phyloP scores from a whole-genome alignment of 2,113 vertebrate genomes.

The Leptobrachium leishanense region DNA sequence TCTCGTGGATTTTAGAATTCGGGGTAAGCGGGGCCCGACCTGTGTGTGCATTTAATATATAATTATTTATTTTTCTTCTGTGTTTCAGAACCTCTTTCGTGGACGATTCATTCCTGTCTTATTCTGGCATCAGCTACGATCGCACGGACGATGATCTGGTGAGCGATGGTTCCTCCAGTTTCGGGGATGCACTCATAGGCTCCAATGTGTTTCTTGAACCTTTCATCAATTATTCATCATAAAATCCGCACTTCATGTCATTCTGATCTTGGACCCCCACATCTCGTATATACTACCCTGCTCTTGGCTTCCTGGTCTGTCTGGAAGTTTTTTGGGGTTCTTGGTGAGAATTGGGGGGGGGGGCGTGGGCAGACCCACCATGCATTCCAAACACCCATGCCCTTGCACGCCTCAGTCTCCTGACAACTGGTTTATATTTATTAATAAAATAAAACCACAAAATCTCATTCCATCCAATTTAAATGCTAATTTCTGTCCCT shows the following conservation, averaged over 20 bases:
- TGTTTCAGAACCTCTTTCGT: constrained; percentile 68
- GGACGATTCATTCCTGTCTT: constrained; percentile 79
- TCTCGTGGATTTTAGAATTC: no score
- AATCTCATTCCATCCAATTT: constrained; percentile 50
- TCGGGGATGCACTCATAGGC: background rate
- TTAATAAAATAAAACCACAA: constrained; percentile 50
- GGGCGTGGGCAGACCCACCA: background rate
- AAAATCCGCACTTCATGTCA: background rate
- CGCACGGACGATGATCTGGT: constrained; percentile 80
- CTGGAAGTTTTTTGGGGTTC: background rate
- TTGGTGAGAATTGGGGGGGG: background rate
- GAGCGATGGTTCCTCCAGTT: constrained; percentile 10
- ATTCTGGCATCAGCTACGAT: constrained; percentile 86
- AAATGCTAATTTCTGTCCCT: constrained; percentile 50
- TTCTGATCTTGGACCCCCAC: background rate
- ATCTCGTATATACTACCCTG: background rate
- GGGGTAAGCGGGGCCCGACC: no score
- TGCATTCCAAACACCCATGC: constrained; percentile 14
- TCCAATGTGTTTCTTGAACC: background rate
- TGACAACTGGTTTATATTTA: constrained; percentile 50
- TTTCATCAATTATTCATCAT: background rate
- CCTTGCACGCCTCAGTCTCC: constrained; percentile 42
- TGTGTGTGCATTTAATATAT: background rate
- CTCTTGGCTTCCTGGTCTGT: background rate
- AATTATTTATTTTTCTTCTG: background rate